Percentiles rank a stretch among this genome's conserved stretches.
Evolutionary conservation across 1,140 invertebrate species (phyloP).

Genomic region (Dicyema japonicum): DNA sequence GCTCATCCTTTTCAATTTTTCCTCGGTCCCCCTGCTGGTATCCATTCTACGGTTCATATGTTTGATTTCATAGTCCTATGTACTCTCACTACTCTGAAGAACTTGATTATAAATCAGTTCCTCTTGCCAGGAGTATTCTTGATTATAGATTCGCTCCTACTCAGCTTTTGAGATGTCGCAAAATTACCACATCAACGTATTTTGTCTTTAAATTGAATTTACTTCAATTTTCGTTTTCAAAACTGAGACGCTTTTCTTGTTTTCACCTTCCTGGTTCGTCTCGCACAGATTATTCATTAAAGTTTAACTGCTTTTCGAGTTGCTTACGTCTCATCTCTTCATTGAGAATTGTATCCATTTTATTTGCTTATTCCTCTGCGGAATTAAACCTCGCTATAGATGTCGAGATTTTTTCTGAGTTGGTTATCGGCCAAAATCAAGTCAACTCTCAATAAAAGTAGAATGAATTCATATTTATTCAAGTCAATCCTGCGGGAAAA

Average conservation of each 20-base stretch:
- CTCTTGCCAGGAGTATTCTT: constrained; percentile 17
- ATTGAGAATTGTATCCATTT: constrained; percentile 14
- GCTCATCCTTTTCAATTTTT: constrained; percentile 13
- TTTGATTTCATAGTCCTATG: constrained; percentile 14
- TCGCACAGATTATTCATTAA: constrained; percentile 11
- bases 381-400: constrained; percentile 13
- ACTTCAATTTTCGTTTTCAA: constrained; percentile 15
- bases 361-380: constrained; percentile 12
- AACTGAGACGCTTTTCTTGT: constrained; percentile 9
- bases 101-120: constrained; percentile 21
- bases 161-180: constrained; percentile 14
- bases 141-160: constrained; percentile 13
- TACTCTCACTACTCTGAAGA: too few species aligned
- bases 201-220: too few species aligned
- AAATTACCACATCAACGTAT: too few species aligned
- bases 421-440: constrained; percentile 2
- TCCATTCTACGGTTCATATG: constrained; percentile 14
- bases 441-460: background rate
- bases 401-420: constrained; percentile 10
- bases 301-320: constrained; percentile 12
- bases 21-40: constrained; percentile 14
- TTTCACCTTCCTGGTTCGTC: constrained; percentile 11
- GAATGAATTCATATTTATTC: background rate
- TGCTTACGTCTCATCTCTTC: constrained; percentile 11
- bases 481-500: background rate